Evolutionary conservation across 2,113 vertebrate species (phyloP).

Genomic region (Gallinago media): DNA sequence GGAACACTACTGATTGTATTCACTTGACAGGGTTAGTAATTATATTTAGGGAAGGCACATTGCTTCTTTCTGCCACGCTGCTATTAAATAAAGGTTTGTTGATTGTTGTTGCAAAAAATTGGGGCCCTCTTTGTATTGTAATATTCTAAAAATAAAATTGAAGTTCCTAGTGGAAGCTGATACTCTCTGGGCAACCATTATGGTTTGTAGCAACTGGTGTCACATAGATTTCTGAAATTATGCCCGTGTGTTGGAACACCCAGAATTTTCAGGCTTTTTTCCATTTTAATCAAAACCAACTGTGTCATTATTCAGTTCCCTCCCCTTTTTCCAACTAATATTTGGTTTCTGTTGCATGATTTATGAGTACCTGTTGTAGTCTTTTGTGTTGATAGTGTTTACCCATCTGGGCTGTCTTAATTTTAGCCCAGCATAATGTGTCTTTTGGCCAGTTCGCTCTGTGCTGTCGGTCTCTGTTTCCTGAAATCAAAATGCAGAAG

Average conservation of each 20-base stretch:
- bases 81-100: constrained; percentile 31
- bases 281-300: constrained; percentile 48
- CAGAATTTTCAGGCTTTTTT: constrained; percentile 27
- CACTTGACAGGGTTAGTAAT: constrained; percentile 47
- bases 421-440: constrained; percentile 40
- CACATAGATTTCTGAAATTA: constrained; percentile 31
- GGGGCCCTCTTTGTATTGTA: background rate
- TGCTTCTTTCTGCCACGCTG: constrained; percentile 11
- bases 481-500: constrained; percentile 19
- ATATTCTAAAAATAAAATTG: constrained; percentile 24
- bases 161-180: constrained; percentile 11
- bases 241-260: background rate
- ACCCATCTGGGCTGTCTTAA: constrained; percentile 54
- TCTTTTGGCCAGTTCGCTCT: background rate
- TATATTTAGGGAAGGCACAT: constrained; percentile 32
- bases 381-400: constrained; percentile 53
- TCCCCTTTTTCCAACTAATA: constrained; percentile 2
- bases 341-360: constrained; percentile 45
- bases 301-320: constrained; percentile 12
- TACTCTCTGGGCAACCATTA: background rate
- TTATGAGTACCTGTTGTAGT: constrained; percentile 62
- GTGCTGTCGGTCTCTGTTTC: background rate
- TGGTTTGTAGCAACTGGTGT: constrained; percentile 34
- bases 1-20: constrained; percentile 19
- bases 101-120: background rate